These are phyloP conservation scores for Morone saxatilis DNA, from an alignment of 2,113 vertebrate species.

Conservation along the genomic window DNA sequence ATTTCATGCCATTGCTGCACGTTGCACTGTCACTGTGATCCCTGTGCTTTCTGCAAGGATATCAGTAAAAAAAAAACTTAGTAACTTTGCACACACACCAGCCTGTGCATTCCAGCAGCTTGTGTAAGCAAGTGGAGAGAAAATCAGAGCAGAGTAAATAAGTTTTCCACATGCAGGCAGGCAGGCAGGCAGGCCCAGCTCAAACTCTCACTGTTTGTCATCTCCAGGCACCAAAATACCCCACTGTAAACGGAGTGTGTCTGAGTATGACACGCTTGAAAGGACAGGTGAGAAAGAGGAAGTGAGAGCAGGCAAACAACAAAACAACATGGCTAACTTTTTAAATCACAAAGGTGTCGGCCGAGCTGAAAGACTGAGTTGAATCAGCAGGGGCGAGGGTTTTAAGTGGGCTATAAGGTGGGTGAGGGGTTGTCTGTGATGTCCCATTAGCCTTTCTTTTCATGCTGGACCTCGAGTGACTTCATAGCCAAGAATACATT, in stretches of 20 bases:
- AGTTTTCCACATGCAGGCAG: slow-evolving; percentile 20
- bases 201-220: slow-evolving; percentile 43
- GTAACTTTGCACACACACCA: slow-evolving; percentile 16
- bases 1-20: neutral
- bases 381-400: neutral
- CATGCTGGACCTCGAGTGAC: neutral
- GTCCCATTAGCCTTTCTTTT: slow-evolving; percentile 2
- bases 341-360: neutral
- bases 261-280: slow-evolving; percentile 16
- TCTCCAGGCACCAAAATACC: slow-evolving; percentile 18
- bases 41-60: neutral
- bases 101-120: slow-evolving; percentile 69
- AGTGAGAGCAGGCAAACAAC: neutral
- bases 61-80: slow-evolving; percentile 4
- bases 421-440: neutral
- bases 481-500: neutral
- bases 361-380: neutral
- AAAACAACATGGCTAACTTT: neutral
- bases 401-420: neutral
- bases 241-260: slow-evolving; percentile 23
- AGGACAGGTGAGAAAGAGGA: slow-evolving; percentile 33
- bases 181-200: neutral
- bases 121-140: slow-evolving; percentile 38
- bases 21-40: neutral
- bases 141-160: slow-evolving; percentile 59